Conservation (phyloP, 2,113 vertebrate genomes). For the Ginglymostoma cirratum region DNA sequence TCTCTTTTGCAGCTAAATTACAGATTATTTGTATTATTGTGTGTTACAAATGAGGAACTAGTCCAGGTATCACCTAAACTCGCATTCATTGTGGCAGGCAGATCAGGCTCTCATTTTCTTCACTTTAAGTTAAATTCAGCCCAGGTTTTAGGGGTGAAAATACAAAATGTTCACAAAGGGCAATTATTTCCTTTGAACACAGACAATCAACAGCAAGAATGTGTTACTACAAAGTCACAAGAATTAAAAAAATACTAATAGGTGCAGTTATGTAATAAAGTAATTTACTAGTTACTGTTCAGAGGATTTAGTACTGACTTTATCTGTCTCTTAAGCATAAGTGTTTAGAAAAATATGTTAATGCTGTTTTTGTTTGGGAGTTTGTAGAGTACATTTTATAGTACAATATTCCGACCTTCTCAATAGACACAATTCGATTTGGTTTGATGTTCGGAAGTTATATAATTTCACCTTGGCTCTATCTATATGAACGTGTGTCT, state of each 20-base stretch:
- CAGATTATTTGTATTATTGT: background rate
- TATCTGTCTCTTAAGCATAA: background rate
- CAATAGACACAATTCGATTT: background rate
- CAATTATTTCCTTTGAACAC: slow-evolving; percentile 7
- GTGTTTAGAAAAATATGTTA: background rate
- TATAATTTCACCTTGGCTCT: background rate
- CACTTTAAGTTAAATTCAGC: background rate
- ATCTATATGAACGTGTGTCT: background rate
- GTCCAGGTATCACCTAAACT: background rate
- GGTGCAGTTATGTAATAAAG: background rate
- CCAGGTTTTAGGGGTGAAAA: background rate
- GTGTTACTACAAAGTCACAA: background rate
- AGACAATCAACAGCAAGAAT: background rate
- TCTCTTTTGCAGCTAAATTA: background rate
- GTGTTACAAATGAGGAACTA: background rate
- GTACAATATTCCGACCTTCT: background rate
- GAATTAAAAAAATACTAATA: background rate
- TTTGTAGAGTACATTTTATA: background rate
- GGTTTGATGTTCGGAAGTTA: background rate
- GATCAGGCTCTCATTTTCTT: background rate
- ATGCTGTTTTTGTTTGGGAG: no score
- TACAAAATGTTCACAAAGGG: background rate
- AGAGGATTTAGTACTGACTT: background rate
- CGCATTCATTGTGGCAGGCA: background rate
- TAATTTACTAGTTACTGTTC: background rate